Base-by-base conservation (phyloP, 2,888 invertebrate species). In the Pseudanteris insignis region DNA sequence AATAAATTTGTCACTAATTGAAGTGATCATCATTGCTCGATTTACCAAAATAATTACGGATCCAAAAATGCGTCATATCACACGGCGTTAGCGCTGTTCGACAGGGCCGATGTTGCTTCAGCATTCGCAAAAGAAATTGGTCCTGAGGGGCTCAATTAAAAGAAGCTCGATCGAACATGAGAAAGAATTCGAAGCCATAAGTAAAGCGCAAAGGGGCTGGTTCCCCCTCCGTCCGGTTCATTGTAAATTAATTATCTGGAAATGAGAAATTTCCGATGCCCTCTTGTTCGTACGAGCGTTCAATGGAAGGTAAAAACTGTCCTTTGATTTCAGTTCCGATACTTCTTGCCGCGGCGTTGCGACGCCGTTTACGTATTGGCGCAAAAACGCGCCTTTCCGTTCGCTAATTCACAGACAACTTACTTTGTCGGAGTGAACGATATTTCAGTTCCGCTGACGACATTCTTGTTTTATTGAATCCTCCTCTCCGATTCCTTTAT, bases 191-290 rank as follows among this genome's bases (percentile, higher is more conserved):
- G 63, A 66, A 67, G 69, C 66, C 70, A 70, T 69, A 71, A 75
- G 74, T 71, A 76, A 75, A n/a, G n/a, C 73, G 72, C 76, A 68
- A 66, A 69, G 70, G 73, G 70, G 71, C 71, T 70, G 69, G 66
- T 70, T 72, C 68, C 68, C 71, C 68, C 68, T 64, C 67, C 71
- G 72, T 73, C 71, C 75, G 76, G 74, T 71, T 79, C 75, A 79
- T 79, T 79, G 77, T 79, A 79, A 79, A 79, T 78, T 79, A 79
- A 79, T 79, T 78, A 79, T 72, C 77, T 78, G 79, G 77, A 79
- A 79, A n/a, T n/a, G n/a, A n/a, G n/a, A n/a, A n/a, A n/a, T n/a
- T n/a, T n/a, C n/a, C n/a, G n/a, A n/a, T n/a, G n/a, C n/a, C n/a
- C n/a, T n/a, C n/a, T n/a, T n/a, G n/a, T n/a, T n/a, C n/a, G n/a